Conservation (phyloP, 1,140 invertebrate species). For the Conus ventricosus region DNA sequence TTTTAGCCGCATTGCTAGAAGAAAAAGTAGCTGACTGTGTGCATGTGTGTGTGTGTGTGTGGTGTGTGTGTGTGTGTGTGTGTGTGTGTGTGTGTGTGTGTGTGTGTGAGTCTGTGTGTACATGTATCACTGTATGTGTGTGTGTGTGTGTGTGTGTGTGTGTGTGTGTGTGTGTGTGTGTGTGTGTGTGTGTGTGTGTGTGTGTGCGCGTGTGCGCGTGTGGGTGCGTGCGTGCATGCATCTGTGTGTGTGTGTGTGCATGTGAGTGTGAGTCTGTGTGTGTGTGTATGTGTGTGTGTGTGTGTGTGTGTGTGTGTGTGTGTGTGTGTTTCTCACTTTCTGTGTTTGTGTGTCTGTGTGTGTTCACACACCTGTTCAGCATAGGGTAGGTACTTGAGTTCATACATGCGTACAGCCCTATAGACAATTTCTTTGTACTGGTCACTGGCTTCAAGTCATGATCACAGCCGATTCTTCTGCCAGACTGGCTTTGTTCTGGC, state of each 20-base stretch:
- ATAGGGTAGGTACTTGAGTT: no score
- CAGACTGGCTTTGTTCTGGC: no score
- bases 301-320: neutral
- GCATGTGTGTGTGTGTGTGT: neutral
- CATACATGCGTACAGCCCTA: no score
- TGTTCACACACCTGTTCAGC: no score
- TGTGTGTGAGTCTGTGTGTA: constrained; percentile 24
- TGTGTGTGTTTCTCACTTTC: neutral
- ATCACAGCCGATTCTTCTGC: no score
- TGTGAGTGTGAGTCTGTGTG: neutral
- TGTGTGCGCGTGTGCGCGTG: neutral
- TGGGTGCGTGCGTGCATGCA: neutral
- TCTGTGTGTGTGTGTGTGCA: neutral
- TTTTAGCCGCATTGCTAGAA: no score
- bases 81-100: constrained; percentile 14
- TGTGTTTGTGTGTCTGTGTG: no score
- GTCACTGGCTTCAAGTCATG: no score
- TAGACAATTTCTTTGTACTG: no score
- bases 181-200: neutral
- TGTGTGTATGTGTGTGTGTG: neutral
- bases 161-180: neutral
- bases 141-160: neutral
- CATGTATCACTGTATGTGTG: neutral
- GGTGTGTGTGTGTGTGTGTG: neutral
- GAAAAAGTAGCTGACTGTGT: neutral